Conservation (phyloP, 2,113 vertebrate species). For the Sylvietta virens region DNA sequence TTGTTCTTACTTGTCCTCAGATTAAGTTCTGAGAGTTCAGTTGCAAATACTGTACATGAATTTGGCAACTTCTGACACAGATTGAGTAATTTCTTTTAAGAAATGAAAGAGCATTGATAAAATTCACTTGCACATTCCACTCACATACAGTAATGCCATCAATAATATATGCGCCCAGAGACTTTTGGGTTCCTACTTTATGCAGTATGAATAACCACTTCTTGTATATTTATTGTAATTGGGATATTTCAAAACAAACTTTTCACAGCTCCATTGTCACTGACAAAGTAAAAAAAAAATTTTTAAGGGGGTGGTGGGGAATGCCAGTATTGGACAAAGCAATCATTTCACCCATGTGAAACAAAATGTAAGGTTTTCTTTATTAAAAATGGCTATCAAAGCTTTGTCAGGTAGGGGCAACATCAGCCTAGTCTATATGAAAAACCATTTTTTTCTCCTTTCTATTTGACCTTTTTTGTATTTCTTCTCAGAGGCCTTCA, state of each 20-base stretch:
- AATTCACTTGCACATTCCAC: background rate
- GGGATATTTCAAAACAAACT: background rate
- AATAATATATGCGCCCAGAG: background rate
- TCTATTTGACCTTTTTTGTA: background rate
- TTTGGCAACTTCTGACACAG: background rate
- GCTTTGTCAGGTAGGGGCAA: background rate
- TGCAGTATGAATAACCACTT: background rate
- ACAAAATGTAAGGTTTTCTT: background rate
- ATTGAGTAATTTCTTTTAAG: background rate
- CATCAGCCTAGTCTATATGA: background rate
- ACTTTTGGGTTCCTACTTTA: background rate
- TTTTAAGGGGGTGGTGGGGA: accelerated
- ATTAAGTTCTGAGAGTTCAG: background rate
- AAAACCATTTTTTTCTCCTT: background rate
- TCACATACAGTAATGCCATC: background rate
- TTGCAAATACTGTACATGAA: background rate
- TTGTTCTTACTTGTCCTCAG: background rate
- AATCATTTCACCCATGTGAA: background rate
- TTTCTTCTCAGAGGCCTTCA: background rate
- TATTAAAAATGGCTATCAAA: background rate
- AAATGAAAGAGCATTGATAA: background rate
- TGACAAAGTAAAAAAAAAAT: background rate
- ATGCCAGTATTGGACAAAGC: background rate
- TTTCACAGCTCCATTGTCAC: background rate
- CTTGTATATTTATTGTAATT: background rate